Base-by-base conservation (phyloP, 2,113 vertebrate species). In the Morone chrysops region DNA sequence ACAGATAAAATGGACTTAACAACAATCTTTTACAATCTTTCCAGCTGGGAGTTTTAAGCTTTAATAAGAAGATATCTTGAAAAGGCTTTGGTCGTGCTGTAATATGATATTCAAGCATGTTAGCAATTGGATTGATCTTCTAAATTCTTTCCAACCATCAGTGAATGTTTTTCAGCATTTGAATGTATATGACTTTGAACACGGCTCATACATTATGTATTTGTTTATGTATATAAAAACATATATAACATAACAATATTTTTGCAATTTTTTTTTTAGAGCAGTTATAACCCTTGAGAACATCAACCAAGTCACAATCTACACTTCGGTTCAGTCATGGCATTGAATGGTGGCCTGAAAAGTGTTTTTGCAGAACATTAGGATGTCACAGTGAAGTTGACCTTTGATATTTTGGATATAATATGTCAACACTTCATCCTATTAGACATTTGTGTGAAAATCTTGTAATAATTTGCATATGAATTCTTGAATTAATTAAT, bases 111-210 rank as follows among this genome's bases (percentile, higher is more conserved):
- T 47, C 25, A 65, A 16, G 2, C n/a, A 69, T 69, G 47, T 60
- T 41, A 17, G 25, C 53, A 41, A 50, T 76, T 14, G 66, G 12
- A 74, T 18, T 60, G 20, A 69, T 31, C 48, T 63, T 16, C 8
- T 25, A 25, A 25, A 25, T 25, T 25, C 25, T 25, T 25, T 25
- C 25, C 25, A 25, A 25, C 40, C 11, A 38, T 53, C 48, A 78
- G 56, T 88, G 25, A 75, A 62, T 56, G 20, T 57, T 67, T 68
- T 68, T 59, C 25, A 78, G 61, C 17, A 50, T 45, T 5, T 70
- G 59, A 54, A 31, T 54, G 11, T 8, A 17, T 17, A 31, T 31
- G 6, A 76, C 61, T 83, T 77, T 84, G 70, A 87, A 87, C 25
- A 48, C 41, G 25, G 8, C 11, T 61, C 12, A 17, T 47, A 60